Evolutionary conservation across 1,140 invertebrate genomes (phyloP), one percentile per base, ranked within the genome.

Genomic region (Neuroterus valhalla): DNA sequence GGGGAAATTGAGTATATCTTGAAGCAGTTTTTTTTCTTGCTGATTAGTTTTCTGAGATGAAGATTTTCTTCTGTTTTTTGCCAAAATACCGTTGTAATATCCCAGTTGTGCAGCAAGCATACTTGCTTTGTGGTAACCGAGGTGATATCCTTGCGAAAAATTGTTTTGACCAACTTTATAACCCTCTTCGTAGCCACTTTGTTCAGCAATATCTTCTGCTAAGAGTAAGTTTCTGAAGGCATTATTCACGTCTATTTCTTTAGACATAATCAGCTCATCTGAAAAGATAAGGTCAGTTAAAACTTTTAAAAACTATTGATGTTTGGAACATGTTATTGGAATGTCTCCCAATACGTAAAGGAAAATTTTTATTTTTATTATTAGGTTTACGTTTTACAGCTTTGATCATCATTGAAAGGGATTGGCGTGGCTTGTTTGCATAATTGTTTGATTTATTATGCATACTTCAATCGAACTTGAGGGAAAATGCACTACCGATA

Each of bases 1-100:
- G 0, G 94, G 94, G 88, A 95, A 95, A 21, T 85, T 74, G n/a
- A 92, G 85, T 74, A 96, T 92, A 19, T 92, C 84, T 17, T 91
- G 81, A 48, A 92, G 89, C 0, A 95, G 82, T 80, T 92, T 92
- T 21, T 89, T 78, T 42, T 94, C 87, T 44, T 89, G 86, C 48
- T 90, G 90, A 1, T 90, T n/a, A 26, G 92, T 82, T 90, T 93
- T 94, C 17, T 91, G 89, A 69, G 50, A 21, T 5, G 83, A 48
- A 3, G 62, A 70, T 52, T 81, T 23, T 70, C 79, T 66, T 80
- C 82, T 31, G 71, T 82, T 86, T 31, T 83, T 75, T 15, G 88
- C 79, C 6, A 90, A 74, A 6, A 87, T 73, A 38, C 87, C 88
- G 68, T 77, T 79, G 43, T 87, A 90, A 78, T 87, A 90, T 70